Conservation (phyloP, 2,797 vertebrate species). For the Okamejei kenojei region DNA sequence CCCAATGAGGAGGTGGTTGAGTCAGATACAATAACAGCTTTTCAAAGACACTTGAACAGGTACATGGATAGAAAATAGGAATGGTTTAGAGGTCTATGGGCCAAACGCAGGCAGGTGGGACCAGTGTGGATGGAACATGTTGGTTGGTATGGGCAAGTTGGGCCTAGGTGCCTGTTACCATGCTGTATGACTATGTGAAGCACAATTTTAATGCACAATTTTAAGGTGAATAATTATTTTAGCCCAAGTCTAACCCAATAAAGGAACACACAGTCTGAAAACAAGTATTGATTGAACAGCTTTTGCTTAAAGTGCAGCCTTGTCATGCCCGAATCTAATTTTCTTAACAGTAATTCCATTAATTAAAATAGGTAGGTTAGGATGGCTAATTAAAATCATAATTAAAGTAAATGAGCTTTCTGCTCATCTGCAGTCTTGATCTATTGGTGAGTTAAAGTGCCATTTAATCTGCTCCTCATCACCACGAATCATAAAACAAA, state of each 20-base stretch:
- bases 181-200: too few species aligned
- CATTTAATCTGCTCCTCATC: slow-evolving; percentile 10
- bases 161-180: too few species aligned
- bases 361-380: slow-evolving; percentile 31
- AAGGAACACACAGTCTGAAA: neutral
- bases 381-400: slow-evolving; percentile 29
- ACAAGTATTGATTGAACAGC: neutral
- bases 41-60: too few species aligned
- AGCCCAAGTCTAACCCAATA: neutral
- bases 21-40: too few species aligned
- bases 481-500: slow-evolving; percentile 20
- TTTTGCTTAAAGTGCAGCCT: neutral
- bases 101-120: too few species aligned
- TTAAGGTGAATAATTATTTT: neutral
- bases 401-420: slow-evolving; percentile 26
- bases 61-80: too few species aligned
- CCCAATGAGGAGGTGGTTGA: too few species aligned
- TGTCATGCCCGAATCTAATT: slow-evolving; percentile 27
- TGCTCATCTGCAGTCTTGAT: neutral
- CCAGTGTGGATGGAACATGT: too few species aligned
- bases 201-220: too few species aligned
- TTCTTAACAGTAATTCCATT: slow-evolving; percentile 30
- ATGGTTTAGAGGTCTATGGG: too few species aligned
- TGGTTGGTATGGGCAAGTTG: too few species aligned
- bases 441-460: neutral